Percentiles rank a stretch among this genome's conserved stretches.
Conservation (phyloP, 2,888 invertebrate species). For the Dascillus cervinus region DNA sequence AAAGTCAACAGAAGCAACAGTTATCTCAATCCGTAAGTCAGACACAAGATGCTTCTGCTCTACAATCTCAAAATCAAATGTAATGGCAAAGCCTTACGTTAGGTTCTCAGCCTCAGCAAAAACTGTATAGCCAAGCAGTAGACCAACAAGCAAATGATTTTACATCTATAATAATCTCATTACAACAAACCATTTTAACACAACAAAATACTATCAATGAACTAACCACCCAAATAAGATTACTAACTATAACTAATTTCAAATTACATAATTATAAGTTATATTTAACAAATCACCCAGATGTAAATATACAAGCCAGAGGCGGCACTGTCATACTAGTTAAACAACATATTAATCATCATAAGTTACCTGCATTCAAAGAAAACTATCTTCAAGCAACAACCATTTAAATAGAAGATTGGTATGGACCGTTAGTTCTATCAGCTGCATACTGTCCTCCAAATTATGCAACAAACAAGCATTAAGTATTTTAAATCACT, state of each 20-base stretch:
- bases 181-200: constrained; percentile 8
- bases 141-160: constrained; percentile 5
- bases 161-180: constrained; percentile 6
- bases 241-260: no score
- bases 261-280: no score
- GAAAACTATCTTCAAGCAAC: constrained; percentile 14
- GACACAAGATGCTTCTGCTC: no score
- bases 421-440: constrained; percentile 7
- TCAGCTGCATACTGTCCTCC: constrained; percentile 16
- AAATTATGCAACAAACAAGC: constrained; percentile 13
- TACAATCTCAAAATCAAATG: no score
- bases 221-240: constrained; percentile 6
- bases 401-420: constrained; percentile 5
- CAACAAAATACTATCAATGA: constrained; percentile 7
- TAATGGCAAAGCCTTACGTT: no score
- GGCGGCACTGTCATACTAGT: constrained; percentile 16
- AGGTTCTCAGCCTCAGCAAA: no score
- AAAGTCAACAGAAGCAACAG: constrained; percentile 1
- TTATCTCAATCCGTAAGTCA: no score
- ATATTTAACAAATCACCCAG: background rate
- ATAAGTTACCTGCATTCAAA: constrained; percentile 10
- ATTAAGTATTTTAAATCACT: constrained; percentile 3
- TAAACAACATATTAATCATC: constrained; percentile 14
- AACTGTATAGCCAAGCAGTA: constrained; percentile 3
- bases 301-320: constrained; percentile 7